Percentiles rank a stretch among this genome's conserved stretches.
Evolutionary conservation across 1,140 invertebrate species (phyloP).

Genomic region (Philotrypesis tridentata): DNA sequence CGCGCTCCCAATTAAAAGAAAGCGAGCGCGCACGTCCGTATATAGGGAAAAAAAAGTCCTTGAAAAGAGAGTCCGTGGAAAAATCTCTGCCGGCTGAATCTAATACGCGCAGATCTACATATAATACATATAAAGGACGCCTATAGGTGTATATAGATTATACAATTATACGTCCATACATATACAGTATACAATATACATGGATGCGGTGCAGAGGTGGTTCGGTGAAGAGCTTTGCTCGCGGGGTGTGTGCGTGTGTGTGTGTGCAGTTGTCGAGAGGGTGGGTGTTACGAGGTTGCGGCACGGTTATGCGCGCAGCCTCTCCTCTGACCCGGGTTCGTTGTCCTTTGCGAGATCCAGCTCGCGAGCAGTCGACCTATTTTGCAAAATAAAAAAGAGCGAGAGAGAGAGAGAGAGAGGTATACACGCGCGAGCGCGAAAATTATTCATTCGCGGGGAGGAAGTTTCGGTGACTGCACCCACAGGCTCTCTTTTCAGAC

Average conservation of each 20-base stretch:
- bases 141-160: no score
- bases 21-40: not conserved
- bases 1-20: no score
- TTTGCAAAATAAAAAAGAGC: conserved; percentile 56
- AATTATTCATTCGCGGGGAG: conserved; percentile 29
- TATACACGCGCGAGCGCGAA: conserved; percentile 16
- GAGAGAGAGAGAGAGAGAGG: not conserved
- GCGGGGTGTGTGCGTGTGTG: no score
- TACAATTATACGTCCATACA: no score
- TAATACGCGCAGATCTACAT: not conserved
- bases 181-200: no score
- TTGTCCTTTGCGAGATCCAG: conserved; percentile 59
- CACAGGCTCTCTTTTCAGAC: not conserved
- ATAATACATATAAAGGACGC: no score
- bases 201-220: no score
- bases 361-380: conserved; percentile 56
- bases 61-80: not conserved
- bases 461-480: not conserved
- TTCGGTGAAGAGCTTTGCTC: no score
- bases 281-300: conserved; percentile 40
- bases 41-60: not conserved
- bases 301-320: conserved; percentile 48
- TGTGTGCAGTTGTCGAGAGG: not conserved
- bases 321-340: conserved; percentile 63
- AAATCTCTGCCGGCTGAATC: not conserved